Percentiles rank a stretch among this genome's conserved stretches.
Conservation (phyloP, 2,113 vertebrate genomes). For the Vulpes ferrilata region DNA sequence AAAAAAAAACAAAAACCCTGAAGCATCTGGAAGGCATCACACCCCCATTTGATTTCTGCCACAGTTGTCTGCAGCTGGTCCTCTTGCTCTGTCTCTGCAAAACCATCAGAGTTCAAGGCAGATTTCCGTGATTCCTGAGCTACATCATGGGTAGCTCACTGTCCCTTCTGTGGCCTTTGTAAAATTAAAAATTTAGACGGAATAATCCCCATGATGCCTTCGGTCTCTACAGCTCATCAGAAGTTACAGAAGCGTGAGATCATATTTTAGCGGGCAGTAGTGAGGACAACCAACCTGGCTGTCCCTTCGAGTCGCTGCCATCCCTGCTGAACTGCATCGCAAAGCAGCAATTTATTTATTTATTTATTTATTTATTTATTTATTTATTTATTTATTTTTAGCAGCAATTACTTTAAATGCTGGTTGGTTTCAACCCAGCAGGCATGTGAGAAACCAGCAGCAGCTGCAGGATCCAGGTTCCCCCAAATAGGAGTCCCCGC, state of each 20-base stretch:
- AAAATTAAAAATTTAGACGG: background rate
- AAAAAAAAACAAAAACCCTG: background rate
- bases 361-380: no score
- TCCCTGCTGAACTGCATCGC: background rate
- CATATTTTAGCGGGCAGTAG: background rate
- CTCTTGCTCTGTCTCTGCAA: background rate
- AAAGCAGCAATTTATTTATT: background rate
- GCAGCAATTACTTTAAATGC: slow-evolving; percentile 30
- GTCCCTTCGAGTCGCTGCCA: background rate
- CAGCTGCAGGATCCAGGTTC: background rate
- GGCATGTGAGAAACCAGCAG: background rate
- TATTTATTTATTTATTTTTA: no score
- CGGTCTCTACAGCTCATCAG: background rate
- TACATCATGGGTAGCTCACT: background rate
- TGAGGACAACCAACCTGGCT: background rate
- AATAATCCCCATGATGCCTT: background rate
- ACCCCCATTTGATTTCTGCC: background rate
- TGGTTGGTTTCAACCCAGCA: background rate
- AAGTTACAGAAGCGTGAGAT: slow-evolving; percentile 55
- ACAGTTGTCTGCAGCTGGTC: background rate
- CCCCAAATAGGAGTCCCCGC: background rate
- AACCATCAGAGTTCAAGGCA: background rate
- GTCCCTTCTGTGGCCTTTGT: background rate
- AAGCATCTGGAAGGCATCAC: background rate
- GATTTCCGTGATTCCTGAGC: background rate